Evolutionary conservation across 2,888 invertebrate genomes (phyloP).

Genomic region (Xanthia icteritia): DNA sequence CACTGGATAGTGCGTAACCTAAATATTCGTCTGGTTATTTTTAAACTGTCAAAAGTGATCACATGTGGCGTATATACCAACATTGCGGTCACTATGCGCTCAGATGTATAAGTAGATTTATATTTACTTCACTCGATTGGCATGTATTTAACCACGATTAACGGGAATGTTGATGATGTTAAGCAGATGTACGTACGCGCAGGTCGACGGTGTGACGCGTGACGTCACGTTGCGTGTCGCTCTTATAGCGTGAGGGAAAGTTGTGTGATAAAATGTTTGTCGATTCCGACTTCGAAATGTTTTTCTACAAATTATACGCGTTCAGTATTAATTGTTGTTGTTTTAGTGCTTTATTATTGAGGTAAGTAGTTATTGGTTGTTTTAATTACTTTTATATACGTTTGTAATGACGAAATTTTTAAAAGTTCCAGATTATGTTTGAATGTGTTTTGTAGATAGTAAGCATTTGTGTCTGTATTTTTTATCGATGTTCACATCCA

Average conservation of each 20-base stretch:
- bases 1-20: conserved; percentile 50
- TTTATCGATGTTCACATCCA: not conserved
- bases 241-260: conserved; percentile 77
- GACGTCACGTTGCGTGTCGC: conserved; percentile 69
- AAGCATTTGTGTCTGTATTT: not conserved
- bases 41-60: conserved; percentile 53
- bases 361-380: conserved; percentile 16
- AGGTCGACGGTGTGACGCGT: conserved; percentile 40
- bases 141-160: conserved; percentile 44
- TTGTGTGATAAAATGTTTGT: conserved; percentile 66
- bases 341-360: conserved; percentile 44
- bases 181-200: conserved; percentile 58
- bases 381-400: conserved; percentile 38
- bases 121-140: conserved; percentile 33
- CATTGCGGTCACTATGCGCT: conserved; percentile 26
- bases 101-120: conserved; percentile 13
- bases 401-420: not conserved
- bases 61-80: conserved; percentile 32
- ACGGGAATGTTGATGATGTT: conserved; percentile 38
- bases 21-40: conserved; percentile 57
- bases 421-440: conserved; percentile 8
- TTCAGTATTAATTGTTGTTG: conserved; percentile 35
- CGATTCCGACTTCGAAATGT: conserved; percentile 50
- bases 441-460: conserved; percentile 1
- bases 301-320: conserved; percentile 42